Evolutionary conservation across 2,113 vertebrate species (phyloP).

Genomic region (Melanocharis versteri): DNA sequence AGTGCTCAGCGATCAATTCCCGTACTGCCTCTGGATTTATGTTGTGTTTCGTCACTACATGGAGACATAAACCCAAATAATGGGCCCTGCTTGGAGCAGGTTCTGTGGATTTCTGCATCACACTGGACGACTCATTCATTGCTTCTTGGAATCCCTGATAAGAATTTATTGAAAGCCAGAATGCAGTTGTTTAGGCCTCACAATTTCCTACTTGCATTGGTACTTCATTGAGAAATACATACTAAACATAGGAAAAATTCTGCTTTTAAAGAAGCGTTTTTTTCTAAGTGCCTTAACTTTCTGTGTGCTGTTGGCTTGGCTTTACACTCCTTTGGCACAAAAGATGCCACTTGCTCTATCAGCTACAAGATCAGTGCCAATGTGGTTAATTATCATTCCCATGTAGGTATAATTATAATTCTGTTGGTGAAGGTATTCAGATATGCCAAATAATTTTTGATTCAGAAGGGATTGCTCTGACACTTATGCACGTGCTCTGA

Average conservation of each 20-base stretch:
- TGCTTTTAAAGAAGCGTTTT: background rate
- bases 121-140: background rate
- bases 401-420: background rate
- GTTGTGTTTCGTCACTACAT: background rate
- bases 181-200: background rate
- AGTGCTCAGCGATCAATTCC: background rate
- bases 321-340: background rate
- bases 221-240: background rate
- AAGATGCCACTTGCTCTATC: background rate
- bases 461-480: background rate
- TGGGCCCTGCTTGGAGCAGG: background rate
- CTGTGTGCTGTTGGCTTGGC: background rate
- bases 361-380: background rate
- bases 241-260: background rate
- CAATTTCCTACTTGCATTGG: background rate
- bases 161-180: background rate
- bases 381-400: background rate
- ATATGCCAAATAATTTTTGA: background rate
- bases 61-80: background rate
- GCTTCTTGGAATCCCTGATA: background rate
- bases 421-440: background rate
- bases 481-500: rapidly evolving
- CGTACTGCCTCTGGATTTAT: background rate
- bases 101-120: background rate
- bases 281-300: background rate